Evolutionary conservation across 2,113 vertebrate genomes (phyloP), one percentile per base, ranked within the genome.

Genomic region (Macquaria ambigua): DNA sequence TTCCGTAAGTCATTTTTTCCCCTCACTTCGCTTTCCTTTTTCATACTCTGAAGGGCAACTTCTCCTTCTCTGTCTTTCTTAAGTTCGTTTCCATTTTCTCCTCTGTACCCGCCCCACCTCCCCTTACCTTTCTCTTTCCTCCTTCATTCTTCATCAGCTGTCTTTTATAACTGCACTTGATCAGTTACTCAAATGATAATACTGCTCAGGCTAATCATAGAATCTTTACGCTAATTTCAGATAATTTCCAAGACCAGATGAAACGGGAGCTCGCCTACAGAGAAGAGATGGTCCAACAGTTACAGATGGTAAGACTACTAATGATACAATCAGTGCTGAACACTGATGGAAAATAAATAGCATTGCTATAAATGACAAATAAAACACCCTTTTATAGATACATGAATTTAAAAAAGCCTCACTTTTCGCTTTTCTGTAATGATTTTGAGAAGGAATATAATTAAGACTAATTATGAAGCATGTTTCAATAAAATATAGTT

Each of bases 171-270:
- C 41, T 67, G 18, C 15, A 50, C 62, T 68, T 39, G 3, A 70
- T 83, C 48, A 68, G 31, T 50, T 82, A 23, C 43, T 81, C 34
- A 81, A 63, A 79, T 63, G 31, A 75, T 63, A 77, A 53, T 31
- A 28, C n/a, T 18, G 12, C 20, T 37, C 23, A 34, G 11, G 18
- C 53, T 84, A 58, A 92, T 84, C 55, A 37, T 43, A 28, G 50
- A 34, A 4, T 53, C 50, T 74, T 83, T 64, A 4, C 18, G 0
- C 28, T 74, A 37, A 87, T 83, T 93, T 76, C 94, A 99, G 98
- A 99, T 95, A 98, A 98, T 95, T 99, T 99, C 86, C 98, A 99
- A 92, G 98, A 99, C 92, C 98, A 99, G 89, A 99, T 99, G 98
- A 99, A 99, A 94, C 93, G 98, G 90, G 98, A 99, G 74, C 95